These are phyloP conservation scores for Podabrus alpinus DNA, from an alignment of 2,888 invertebrate species.

Conservation along the genomic window DNA sequence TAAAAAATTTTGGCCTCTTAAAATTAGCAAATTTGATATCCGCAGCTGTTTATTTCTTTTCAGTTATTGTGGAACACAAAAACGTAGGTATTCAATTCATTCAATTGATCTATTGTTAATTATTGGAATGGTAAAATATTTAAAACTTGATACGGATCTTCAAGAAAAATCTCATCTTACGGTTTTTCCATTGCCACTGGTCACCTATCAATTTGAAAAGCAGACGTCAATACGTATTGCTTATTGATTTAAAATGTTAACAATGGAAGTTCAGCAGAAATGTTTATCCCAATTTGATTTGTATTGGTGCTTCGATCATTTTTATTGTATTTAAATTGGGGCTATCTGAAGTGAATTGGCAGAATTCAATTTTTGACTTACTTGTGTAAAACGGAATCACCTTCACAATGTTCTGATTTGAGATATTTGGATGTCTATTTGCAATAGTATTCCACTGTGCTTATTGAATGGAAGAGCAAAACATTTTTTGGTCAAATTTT, in stretches of 20 bases:
- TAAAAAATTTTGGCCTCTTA: not conserved
- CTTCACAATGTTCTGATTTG: too few relatives aligned
- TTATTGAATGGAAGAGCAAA: too few relatives aligned
- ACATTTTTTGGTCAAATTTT: too few relatives aligned
- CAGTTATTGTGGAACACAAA: not conserved
- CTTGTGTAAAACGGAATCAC: too few relatives aligned
- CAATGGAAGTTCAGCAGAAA: not conserved
- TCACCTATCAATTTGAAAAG: not conserved
- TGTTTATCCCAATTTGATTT: too few relatives aligned
- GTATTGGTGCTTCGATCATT: too few relatives aligned
- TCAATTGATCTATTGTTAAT: not conserved
- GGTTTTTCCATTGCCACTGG: not conserved
- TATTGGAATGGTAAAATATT: not conserved
- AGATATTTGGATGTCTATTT: too few relatives aligned
- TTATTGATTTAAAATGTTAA: not conserved
- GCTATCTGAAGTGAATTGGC: too few relatives aligned
- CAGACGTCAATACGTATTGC: not conserved
- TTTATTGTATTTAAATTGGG: too few relatives aligned
- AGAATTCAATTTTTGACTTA: too few relatives aligned
- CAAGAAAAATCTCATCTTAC: not conserved
- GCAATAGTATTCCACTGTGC: too few relatives aligned
- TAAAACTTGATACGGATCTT: not conserved
- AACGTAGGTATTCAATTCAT: slow-evolving; percentile 5
- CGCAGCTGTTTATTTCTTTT: slow-evolving; percentile 5
- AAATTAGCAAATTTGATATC: not conserved